phyloP scores from a whole-genome alignment of 1,140 invertebrate genomes.

The Xylocopa sonorina region DNA sequence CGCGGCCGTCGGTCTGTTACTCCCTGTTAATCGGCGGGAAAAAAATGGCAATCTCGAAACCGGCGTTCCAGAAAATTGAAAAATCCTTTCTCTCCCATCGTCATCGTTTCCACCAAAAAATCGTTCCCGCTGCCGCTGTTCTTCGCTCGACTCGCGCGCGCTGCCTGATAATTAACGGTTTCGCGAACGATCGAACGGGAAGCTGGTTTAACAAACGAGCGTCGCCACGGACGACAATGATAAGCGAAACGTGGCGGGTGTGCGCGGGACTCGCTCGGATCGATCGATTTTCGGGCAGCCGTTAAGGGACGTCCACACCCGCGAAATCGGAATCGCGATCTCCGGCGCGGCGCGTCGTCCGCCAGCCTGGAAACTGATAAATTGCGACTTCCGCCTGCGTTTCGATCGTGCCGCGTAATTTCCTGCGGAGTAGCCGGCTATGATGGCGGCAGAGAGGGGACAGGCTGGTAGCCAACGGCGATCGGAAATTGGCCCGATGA shows the following conservation, averaged over 20 bases:
- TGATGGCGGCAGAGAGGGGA: slow-evolving; percentile 64
- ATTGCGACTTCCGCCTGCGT: slow-evolving; percentile 78
- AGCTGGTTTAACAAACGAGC: not conserved
- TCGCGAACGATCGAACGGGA: not conserved
- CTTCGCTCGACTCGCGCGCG: too few relatives aligned
- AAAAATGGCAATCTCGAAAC: slow-evolving; percentile 13
- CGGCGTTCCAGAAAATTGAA: slow-evolving; percentile 18
- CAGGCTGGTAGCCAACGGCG: slow-evolving; percentile 74
- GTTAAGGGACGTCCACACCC: slow-evolving; percentile 37
- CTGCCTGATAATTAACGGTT: too few relatives aligned
- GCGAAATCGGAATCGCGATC: slow-evolving; percentile 61
- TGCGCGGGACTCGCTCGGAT: not conserved
- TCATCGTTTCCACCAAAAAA: not conserved
- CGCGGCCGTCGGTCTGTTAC: slow-evolving; percentile 24
- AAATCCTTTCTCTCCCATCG: too few relatives aligned
- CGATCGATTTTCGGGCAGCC: slow-evolving; percentile 57
- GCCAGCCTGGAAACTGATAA: slow-evolving; percentile 78
- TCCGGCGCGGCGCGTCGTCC: slow-evolving; percentile 46
- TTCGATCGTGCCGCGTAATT: slow-evolving; percentile 77
- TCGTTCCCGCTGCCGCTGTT: too few relatives aligned
- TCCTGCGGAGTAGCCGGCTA: slow-evolving; percentile 72
- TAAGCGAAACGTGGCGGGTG: not conserved
- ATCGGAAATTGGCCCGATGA: slow-evolving; percentile 83
- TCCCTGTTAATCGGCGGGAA: slow-evolving; percentile 4
- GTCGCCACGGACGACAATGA: slow-evolving; percentile 30